A percentile compares a stretch with the other conserved stretches of the same genome.
These are phyloP conservation scores for Pachyuromys duprasi DNA, from an alignment of 2,797 vertebrate genomes.

Conservation along the genomic window DNA sequence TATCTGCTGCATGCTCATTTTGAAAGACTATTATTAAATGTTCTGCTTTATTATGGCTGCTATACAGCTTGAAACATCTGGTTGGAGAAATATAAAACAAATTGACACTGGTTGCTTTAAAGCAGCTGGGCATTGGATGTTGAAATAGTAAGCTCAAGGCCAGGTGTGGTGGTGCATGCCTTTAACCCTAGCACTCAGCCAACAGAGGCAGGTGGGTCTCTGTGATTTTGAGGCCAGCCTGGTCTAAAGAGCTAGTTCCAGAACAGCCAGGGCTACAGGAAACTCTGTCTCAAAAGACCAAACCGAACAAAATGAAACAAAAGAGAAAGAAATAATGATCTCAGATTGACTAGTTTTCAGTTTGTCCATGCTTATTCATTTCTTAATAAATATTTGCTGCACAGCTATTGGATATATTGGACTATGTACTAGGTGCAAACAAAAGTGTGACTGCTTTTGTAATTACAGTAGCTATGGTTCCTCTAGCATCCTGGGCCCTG, in stretches of 20 bases:
- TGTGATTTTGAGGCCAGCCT: too few relatives aligned
- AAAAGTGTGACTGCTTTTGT: neutral
- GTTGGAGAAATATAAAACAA: slow-evolving; percentile 32
- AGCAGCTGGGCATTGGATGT: neutral
- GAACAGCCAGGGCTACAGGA: too few relatives aligned
- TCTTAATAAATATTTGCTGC: slow-evolving; percentile 32
- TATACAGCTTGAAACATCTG: slow-evolving; percentile 4
- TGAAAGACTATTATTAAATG: neutral
- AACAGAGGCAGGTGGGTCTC: too few relatives aligned
- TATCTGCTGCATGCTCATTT: slow-evolving; percentile 28
- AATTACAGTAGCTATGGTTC: neutral
- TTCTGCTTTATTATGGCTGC: neutral
- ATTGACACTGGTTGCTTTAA: slow-evolving; percentile 31
- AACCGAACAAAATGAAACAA: too few relatives aligned
- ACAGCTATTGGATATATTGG: neutral
- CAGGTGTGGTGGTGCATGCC: too few relatives aligned
- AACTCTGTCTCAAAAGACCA: too few relatives aligned
- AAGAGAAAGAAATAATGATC: neutral
- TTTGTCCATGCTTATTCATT: slow-evolving; percentile 35
- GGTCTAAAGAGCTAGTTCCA: too few relatives aligned
- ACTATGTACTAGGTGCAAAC: neutral
- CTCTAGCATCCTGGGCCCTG: neutral
- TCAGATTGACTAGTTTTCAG: slow-evolving; percentile 34
- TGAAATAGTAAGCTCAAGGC: slow-evolving; percentile 23
- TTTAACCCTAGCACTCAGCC: too few relatives aligned